Conservation (phyloP, 2,113 vertebrate species). For the Canis aureus region DNA sequence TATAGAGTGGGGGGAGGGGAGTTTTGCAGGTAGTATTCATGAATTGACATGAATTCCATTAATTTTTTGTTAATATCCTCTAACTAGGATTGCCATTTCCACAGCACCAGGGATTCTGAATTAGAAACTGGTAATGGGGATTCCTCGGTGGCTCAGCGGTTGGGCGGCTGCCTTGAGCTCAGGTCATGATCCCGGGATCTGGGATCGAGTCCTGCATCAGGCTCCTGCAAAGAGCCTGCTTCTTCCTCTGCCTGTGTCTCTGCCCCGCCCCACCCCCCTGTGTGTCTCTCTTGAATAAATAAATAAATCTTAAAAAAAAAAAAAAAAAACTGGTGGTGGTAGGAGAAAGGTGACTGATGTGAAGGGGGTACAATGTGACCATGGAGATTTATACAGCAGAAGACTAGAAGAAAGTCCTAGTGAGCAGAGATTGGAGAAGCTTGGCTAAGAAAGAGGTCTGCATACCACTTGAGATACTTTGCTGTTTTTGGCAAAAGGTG, state of each 20-base stretch:
- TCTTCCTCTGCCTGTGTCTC: too few relatives aligned
- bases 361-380: background rate
- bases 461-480: background rate
- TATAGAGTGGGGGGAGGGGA: too few relatives aligned
- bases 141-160: too few relatives aligned
- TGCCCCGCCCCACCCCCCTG: too few relatives aligned
- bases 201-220: too few relatives aligned
- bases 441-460: background rate
- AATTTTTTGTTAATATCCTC: background rate
- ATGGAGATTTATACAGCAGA: background rate
- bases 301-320: too few relatives aligned
- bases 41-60: background rate
- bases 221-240: too few relatives aligned
- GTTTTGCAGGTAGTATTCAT: background rate
- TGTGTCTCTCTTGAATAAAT: too few relatives aligned
- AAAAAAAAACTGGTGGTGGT: background rate
- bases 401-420: background rate
- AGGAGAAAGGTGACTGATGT: background rate
- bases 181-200: too few relatives aligned
- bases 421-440: background rate
- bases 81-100: constrained; percentile 20
- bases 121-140: background rate
- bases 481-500: background rate
- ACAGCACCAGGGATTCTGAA: background rate
- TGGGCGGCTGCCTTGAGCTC: too few relatives aligned